Conservation (phyloP, 2,888 invertebrate species). For the Acronicta alni region DNA sequence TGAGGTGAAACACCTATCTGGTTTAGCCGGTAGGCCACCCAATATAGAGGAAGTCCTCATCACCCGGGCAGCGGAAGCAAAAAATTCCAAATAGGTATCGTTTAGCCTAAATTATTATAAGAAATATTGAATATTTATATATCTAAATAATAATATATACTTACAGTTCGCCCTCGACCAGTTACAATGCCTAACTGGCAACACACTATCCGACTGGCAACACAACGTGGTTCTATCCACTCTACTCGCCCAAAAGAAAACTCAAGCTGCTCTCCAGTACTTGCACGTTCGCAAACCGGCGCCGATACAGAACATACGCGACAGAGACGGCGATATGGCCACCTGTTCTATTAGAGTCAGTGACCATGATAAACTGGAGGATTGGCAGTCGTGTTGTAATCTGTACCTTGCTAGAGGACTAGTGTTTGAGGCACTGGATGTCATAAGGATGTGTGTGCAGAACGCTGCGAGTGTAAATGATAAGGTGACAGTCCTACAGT, state of each 20-base stretch:
- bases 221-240: slow-evolving; percentile 92
- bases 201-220: slow-evolving; percentile 92
- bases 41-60: no score
- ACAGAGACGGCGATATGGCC: slow-evolving; percentile 50
- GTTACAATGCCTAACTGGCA: slow-evolving; percentile 90
- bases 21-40: no score
- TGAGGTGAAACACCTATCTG: no score
- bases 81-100: no score
- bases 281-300: slow-evolving; percentile 90
- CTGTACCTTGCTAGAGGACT: slow-evolving; percentile 91
- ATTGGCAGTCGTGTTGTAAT: slow-evolving; percentile 88
- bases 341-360: slow-evolving; percentile 56
- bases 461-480: slow-evolving; percentile 71
- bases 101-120: no score
- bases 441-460: slow-evolving; percentile 88
- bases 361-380: slow-evolving; percentile 80
- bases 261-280: slow-evolving; percentile 92
- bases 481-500: slow-evolving; percentile 86
- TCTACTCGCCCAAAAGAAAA: slow-evolving; percentile 91
- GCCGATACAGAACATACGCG: slow-evolving; percentile 81
- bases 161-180: slow-evolving; percentile 91
- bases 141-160: neutral
- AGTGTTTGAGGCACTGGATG: slow-evolving; percentile 91
- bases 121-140: no score
- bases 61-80: no score